phyloP scores from a whole-genome alignment of 2,797 vertebrate species.

The Pyrrhura leucotis region DNA sequence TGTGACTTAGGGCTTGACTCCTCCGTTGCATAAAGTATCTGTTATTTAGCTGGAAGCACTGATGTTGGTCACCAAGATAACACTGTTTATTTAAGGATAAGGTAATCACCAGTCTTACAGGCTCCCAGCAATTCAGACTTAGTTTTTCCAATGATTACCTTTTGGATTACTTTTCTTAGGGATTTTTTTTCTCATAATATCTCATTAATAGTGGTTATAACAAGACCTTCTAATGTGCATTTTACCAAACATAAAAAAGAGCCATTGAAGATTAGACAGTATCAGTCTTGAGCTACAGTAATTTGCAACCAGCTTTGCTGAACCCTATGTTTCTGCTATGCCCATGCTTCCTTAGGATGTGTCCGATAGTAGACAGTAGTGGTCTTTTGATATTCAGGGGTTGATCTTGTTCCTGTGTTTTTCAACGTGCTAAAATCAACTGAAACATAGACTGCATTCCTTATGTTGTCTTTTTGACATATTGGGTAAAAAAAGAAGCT shows the following conservation, averaged over 20 bases:
- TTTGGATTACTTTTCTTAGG: not conserved
- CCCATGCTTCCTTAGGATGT: not conserved
- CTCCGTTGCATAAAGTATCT: not conserved
- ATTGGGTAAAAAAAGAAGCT: not conserved
- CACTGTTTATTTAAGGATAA: constrained; percentile 19
- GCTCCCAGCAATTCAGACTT: not conserved
- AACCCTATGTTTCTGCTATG: not conserved
- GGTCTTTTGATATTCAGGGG: not conserved
- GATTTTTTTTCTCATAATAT: not conserved
- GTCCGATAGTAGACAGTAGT: not conserved
- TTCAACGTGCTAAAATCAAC: not conserved
- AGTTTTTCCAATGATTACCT: not conserved
- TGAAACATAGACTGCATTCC: not conserved
- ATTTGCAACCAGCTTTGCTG: not conserved
- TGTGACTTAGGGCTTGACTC: not conserved
- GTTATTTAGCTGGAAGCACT: not conserved
- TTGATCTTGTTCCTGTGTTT: not conserved
- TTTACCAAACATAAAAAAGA: not conserved
- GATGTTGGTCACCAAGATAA: constrained; percentile 13
- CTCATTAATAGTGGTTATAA: not conserved
- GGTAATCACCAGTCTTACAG: not conserved
- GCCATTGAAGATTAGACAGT: not conserved
- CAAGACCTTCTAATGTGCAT: not conserved
- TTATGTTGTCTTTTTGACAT: not conserved
- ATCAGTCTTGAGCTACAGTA: not conserved